Evolutionary conservation across 2,888 invertebrate genomes (phyloP).

Genomic region (Tenthredo amoena): DNA sequence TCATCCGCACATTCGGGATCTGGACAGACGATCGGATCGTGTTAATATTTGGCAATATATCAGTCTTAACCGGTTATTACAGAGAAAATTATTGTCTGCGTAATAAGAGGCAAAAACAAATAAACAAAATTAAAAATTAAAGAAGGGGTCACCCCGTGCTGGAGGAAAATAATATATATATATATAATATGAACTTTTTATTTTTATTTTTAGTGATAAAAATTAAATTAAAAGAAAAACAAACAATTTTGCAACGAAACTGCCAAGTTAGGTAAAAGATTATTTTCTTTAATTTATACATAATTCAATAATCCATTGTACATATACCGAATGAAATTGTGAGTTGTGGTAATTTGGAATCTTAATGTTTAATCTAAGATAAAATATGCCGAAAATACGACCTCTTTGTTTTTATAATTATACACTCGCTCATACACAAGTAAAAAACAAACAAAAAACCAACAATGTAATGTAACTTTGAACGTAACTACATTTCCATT

Average conservation of each 20-base stretch:
- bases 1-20: neutral
- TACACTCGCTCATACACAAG: slow-evolving; percentile 56
- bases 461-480: neutral
- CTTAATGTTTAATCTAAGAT: slow-evolving; percentile 67
- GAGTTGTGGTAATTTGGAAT: slow-evolving; percentile 75
- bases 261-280: slow-evolving; percentile 55
- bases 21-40: neutral
- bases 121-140: neutral
- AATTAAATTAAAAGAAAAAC: slow-evolving; percentile 24
- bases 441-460: neutral
- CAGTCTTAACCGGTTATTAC: neutral
- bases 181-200: neutral
- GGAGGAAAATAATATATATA: neutral
- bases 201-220: neutral
- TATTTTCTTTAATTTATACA: slow-evolving; percentile 69
- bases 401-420: slow-evolving; percentile 49
- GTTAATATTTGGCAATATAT: slow-evolving; percentile 15
- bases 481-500: neutral
- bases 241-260: slow-evolving; percentile 67
- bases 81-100: neutral
- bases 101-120: neutral
- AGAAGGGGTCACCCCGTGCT: neutral
- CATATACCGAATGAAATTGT: slow-evolving; percentile 58
- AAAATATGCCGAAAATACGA: slow-evolving; percentile 39
- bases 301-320: slow-evolving; percentile 58